Percentiles rank a stretch among this genome's conserved stretches.
Evolutionary conservation across 2,113 vertebrate species (phyloP).

Genomic region (Paradoxurus hermaphroditus): DNA sequence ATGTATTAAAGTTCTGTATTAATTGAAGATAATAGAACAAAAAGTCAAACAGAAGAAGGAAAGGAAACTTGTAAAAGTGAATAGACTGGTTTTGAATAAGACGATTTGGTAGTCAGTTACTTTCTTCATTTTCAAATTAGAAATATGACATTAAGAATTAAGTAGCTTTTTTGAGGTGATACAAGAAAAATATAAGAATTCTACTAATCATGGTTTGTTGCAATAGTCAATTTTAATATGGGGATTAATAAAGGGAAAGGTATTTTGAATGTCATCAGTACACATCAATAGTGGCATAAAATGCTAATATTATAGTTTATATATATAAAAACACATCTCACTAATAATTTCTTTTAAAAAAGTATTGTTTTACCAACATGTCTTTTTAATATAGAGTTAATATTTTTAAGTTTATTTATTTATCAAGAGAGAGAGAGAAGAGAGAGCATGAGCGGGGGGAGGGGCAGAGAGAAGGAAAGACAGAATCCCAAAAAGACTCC

Average conservation of each 20-base stretch:
- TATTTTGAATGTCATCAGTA: constrained; percentile 21
- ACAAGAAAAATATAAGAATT: not conserved
- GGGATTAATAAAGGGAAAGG: not conserved
- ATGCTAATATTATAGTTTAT: not conserved
- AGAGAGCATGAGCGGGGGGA: too few species aligned
- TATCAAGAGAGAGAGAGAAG: too few species aligned
- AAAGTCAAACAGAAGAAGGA: not conserved
- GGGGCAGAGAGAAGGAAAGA: too few species aligned
- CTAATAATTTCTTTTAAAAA: not conserved
- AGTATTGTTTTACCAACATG: not conserved
- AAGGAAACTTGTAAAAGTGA: not conserved
- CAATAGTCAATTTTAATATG: not conserved
- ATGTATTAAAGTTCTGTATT: not conserved
- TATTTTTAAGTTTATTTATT: not conserved
- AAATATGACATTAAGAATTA: not conserved
- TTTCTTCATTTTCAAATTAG: constrained; percentile 25
- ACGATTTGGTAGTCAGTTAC: not conserved
- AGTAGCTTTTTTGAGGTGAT: not conserved
- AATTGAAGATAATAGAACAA: not conserved
- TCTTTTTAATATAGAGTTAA: not conserved
- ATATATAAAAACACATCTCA: not conserved
- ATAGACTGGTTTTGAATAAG: not conserved
- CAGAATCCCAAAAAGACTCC: too few species aligned
- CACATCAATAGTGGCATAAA: not conserved
- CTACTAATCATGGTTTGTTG: not conserved